Evolutionary conservation across 2,888 invertebrate genomes (phyloP), one percentile per base, ranked within the genome.

Genomic region (Cynaeus angustus): DNA sequence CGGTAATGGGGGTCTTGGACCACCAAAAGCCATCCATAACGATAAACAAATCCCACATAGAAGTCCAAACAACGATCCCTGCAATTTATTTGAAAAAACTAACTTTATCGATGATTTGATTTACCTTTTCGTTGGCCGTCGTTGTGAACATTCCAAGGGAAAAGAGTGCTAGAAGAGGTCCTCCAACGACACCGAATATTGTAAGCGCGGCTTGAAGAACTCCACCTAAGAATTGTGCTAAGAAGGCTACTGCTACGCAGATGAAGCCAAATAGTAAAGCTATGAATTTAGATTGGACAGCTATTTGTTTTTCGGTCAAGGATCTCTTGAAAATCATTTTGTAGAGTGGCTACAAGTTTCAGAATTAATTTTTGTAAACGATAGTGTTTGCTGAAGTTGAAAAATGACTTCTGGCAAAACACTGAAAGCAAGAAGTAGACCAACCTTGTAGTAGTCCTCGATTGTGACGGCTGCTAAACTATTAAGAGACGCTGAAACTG

Each of bases 401-500:
- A n/a, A n/a, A n/a, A n/a, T n/a, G n/a, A n/a, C n/a, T n/a, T n/a
- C n/a, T n/a, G n/a, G n/a, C n/a, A 21, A 21, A 1, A 21, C 1
- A 21, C 21, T 21, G 21, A 1, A 21, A 21, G 21, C 21, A 21
- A 21, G 21, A 21, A 4, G 21, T 3, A 21, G 21, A 41, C 21
- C 38, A 71, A 86, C 86, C 79, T 90, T 91, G 1, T 96, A 85
- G 75, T 97, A 95, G 85, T 98, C 98, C 79, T 95, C 93, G 46
- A 97, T 86, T 0, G 96, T 94, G 9, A 97, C 70, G 0, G 97
- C 97, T 0, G 97, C 92, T 50, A 98, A 86, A 0, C 97, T 95
- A 80, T 97, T 97, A 68, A 97, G 89, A 0, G 96, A 92, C 0
- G 97, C 96, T 0, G 97, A 97, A 68, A 98, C 92, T 0, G 97